These are phyloP conservation scores for Papilio elwesi DNA, from an alignment of 2,888 invertebrate species.

Conservation along the genomic window DNA sequence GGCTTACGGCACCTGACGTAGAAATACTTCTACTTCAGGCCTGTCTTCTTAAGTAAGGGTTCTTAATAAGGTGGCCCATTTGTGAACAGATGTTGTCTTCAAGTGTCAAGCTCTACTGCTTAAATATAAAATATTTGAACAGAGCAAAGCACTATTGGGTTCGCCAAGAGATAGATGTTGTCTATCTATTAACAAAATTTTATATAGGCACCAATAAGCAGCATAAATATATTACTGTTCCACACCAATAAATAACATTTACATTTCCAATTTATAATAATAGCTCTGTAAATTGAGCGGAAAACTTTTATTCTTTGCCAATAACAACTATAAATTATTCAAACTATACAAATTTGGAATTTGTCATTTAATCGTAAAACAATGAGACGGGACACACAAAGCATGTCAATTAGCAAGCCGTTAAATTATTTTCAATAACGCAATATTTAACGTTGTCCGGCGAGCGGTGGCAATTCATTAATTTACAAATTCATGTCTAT, in stretches of 20 bases:
- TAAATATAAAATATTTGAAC: no score
- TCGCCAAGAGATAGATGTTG: no score
- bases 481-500: slow-evolving; percentile 11
- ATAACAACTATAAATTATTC: slow-evolving; percentile 12
- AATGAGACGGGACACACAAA: slow-evolving; percentile 30
- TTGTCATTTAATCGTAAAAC: slow-evolving; percentile 28
- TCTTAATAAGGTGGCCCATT: no score
- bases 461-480: slow-evolving; percentile 1
- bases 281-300: background rate
- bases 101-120: no score
- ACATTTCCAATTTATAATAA: background rate
- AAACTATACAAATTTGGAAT: slow-evolving; percentile 11
- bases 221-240: no score
- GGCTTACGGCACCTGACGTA: no score
- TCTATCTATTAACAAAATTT: no score
- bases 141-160: no score
- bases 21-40: no score
- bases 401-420: slow-evolving; percentile 35
- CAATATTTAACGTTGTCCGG: slow-evolving; percentile 12
- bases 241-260: background rate
- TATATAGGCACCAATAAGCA: no score
- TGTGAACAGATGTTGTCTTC: no score
- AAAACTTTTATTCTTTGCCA: background rate
- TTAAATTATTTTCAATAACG: slow-evolving; percentile 33
- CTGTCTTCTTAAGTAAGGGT: no score